A percentile compares a stretch with the other conserved stretches of the same genome.
Conservation (phyloP, 2,113 vertebrate genomes). For the Leuciscus idus region DNA sequence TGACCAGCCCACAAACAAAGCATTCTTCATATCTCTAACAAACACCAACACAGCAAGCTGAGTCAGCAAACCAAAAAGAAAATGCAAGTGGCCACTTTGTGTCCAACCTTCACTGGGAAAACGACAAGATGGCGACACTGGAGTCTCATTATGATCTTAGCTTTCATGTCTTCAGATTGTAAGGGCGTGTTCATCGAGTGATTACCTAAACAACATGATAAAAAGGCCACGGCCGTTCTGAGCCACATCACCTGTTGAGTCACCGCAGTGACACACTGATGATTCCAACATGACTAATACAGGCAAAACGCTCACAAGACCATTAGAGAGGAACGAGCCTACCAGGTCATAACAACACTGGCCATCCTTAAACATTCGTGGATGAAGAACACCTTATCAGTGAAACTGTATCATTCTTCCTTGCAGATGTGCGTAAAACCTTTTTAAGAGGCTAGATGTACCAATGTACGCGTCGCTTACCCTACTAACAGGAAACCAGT, state of each 20-base stretch:
- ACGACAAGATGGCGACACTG: neutral
- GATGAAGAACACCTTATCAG: slow-evolving; percentile 7
- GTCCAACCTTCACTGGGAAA: neutral
- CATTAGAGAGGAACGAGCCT: slow-evolving; percentile 5
- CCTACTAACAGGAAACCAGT: neutral
- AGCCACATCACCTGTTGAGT: slow-evolving; percentile 65
- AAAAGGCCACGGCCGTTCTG: slow-evolving; percentile 57
- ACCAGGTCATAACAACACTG: slow-evolving; percentile 11
- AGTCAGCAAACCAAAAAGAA: neutral
- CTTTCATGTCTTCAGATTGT: neutral
- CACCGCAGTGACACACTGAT: slow-evolving; percentile 55
- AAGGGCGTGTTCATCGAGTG: neutral
- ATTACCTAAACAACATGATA: neutral
- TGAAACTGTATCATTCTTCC: neutral
- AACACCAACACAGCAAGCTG: neutral
- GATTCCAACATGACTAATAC: slow-evolving; percentile 59
- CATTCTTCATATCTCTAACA: neutral
- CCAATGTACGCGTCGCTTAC: neutral
- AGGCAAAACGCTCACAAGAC: slow-evolving; percentile 35
- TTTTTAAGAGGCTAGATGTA: neutral
- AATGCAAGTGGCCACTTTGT: neutral
- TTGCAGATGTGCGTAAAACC: neutral
- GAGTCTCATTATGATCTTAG: neutral
- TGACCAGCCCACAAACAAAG: slow-evolving; percentile 15
- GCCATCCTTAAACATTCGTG: neutral